Conservation (phyloP, 2,797 vertebrate species). For the Sebastes iracundus region DNA sequence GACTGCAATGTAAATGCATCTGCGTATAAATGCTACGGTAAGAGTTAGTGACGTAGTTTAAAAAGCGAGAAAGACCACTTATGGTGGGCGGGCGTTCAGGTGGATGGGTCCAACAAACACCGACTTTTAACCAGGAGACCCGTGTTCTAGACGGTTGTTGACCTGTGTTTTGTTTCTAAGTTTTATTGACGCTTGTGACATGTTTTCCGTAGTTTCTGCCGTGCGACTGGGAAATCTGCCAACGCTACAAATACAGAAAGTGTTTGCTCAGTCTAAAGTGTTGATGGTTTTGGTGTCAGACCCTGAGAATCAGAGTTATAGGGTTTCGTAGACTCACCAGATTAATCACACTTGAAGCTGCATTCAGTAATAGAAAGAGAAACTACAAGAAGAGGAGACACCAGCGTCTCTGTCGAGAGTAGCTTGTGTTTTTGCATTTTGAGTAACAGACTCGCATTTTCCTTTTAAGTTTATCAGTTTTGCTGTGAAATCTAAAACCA, state of each 20-base stretch:
- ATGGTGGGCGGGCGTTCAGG: too few species aligned
- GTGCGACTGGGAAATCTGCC: neutral
- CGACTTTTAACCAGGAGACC: too few species aligned
- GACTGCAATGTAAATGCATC: too few species aligned
- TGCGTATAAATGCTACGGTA: too few species aligned
- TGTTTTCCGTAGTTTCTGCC: too few species aligned
- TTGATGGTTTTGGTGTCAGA: neutral
- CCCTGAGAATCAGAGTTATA: neutral
- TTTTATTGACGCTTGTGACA: too few species aligned
- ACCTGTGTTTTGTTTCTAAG: too few species aligned
- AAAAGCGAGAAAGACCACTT: too few species aligned
- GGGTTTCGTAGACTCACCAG: neutral
- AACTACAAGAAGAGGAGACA: constrained; percentile 1
- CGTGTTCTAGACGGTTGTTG: too few species aligned
- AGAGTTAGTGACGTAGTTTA: too few species aligned
- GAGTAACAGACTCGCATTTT: neutral
- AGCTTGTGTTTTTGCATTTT: neutral
- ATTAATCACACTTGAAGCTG: neutral
- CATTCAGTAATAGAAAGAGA: neutral
- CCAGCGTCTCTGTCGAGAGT: neutral
- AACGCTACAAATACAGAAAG: neutral
- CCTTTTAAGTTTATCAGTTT: neutral
- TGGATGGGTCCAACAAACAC: too few species aligned
- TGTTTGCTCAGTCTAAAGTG: neutral
- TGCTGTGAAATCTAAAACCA: neutral